A percentile compares a stretch with the other conserved stretches of the same genome.
These are phyloP conservation scores for Pocillopora meandrina DNA, from an alignment of 92 coral and sea anemone species.

Conservation along the genomic window DNA sequence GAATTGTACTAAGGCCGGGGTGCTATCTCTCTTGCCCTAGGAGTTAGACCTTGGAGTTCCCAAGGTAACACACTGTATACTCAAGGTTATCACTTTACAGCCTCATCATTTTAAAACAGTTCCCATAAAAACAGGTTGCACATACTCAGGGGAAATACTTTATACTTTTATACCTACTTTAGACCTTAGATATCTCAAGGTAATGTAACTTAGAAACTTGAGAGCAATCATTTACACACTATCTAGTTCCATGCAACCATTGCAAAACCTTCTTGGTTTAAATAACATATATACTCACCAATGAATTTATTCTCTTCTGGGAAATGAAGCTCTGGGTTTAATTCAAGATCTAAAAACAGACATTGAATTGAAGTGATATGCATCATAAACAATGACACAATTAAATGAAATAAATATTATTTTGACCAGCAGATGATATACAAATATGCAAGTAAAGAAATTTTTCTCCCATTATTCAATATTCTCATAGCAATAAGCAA, in stretches of 20 bases:
- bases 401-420: no score
- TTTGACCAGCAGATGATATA: no score
- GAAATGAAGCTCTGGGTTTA: constrained; percentile 74
- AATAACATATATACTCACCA: constrained; percentile 54
- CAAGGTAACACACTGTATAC: constrained; percentile 28
- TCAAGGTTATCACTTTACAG: background rate
- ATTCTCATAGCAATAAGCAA: no score
- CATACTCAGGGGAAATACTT: background rate
- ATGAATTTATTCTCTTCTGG: constrained; percentile 77
- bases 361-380: background rate
- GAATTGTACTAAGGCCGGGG: no score
- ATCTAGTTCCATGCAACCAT: no score
- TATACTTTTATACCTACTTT: background rate
- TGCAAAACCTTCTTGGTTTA: no score
- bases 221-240: no score
- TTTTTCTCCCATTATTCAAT: no score
- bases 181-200: background rate
- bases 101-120: background rate
- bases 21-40: constrained; percentile 28
- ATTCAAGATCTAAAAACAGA: constrained; percentile 49
- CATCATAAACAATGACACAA: background rate
- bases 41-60: constrained; percentile 38
- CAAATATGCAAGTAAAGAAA: no score
- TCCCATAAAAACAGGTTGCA: background rate
- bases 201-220: no score